Conservation (phyloP, 2,797 vertebrate species). For the Numenius phaeopus region DNA sequence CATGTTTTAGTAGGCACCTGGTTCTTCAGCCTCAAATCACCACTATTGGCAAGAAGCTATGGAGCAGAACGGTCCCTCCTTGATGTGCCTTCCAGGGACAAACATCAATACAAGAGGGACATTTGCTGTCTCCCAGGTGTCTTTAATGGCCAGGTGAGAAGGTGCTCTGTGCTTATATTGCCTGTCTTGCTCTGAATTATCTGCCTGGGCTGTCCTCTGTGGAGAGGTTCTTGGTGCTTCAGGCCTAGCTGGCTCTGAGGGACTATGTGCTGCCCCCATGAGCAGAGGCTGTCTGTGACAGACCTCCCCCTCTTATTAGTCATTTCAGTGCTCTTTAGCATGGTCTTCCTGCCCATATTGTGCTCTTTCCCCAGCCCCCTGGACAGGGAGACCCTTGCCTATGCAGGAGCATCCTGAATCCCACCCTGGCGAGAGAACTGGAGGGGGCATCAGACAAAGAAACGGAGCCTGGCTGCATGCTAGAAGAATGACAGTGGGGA, state of each 20-base stretch:
- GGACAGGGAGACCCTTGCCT: no score
- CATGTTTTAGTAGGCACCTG: not conserved
- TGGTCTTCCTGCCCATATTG: not conserved
- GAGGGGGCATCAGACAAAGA: not conserved
- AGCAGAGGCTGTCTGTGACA: not conserved
- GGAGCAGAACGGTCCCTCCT: not conserved
- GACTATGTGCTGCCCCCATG: fast-evolving
- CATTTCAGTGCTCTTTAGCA: not conserved
- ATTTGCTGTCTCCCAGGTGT: not conserved
- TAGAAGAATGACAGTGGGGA: not conserved
- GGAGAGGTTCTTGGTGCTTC: not conserved
- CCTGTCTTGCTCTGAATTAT: not conserved
- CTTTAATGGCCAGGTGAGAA: not conserved
- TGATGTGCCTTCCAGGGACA: not conserved
- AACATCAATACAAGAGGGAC: not conserved
- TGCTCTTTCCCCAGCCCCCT: not conserved
- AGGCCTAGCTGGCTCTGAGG: not conserved
- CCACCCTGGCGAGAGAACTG: not conserved
- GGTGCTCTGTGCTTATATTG: not conserved
- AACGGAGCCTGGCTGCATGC: not conserved
- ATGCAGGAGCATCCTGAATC: not conserved
- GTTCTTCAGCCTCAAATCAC: not conserved
- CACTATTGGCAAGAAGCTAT: not conserved
- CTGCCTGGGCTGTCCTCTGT: not conserved
- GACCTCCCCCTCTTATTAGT: not conserved